Evolutionary conservation across 2,797 vertebrate genomes (phyloP), one percentile per base, ranked within the genome.

Genomic region (Sebastes kiyomatsui): DNA sequence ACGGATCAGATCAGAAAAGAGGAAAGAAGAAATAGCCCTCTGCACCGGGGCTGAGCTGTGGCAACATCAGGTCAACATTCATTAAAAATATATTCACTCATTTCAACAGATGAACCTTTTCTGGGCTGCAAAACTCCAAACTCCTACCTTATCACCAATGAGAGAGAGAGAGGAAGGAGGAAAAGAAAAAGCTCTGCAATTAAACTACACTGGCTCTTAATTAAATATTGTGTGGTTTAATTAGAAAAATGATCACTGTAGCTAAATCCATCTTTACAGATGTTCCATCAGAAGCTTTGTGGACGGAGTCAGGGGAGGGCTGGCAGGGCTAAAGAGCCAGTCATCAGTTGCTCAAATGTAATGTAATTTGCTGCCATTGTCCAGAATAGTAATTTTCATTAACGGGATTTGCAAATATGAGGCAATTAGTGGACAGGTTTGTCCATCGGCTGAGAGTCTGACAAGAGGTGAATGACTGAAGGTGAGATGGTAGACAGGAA

Each of bases 161-260:
- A 42, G 67, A 42, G 38, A 16, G 58, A 72, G 68, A 55, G 69
- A 54, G 23, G 20, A 54, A 35, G 16, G 32, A 60, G 18, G 16
- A 7, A 30, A 61, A 72, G 62, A 85, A 78, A 80, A 82, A 91
- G 87, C 62, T 79, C 72, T 88, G 73, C 93, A 94, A 94, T 95
- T 93, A 94, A 94, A 94, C 86, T 79, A 90, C 87, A 79, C 72
- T 66, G 62, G 76, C 67, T 89, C 88, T 87, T 94, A 95, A 95
- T 96, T 95, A 94, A 95, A 95, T 94, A 89, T 90, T 92, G 83
- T 93, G 91, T 82, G 80, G 90, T 93, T 95, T 94, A 95, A 95
- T 95, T 94, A 95, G 79, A 79, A 92, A 93, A 92, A 93, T 93
- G 90, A 90, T 94, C 91, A 91, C 83, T 82, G 83, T 91, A 85